phyloP scores from a whole-genome alignment of 2,797 vertebrate genomes.

The Pseudochromis fuscus region DNA sequence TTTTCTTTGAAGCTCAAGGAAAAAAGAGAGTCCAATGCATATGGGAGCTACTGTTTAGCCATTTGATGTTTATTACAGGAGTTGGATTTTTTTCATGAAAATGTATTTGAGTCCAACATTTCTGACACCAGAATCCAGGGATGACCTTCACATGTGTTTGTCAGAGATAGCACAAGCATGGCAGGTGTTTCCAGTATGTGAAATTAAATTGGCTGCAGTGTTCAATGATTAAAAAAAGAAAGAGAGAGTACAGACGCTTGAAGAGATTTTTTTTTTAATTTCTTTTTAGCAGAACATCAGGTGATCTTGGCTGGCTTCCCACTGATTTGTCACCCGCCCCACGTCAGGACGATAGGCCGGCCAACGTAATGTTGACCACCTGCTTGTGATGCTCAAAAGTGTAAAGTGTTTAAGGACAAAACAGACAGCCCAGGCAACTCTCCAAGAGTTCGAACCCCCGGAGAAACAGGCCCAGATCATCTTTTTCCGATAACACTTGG shows the following conservation, averaged over 20 bases:
- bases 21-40: conserved; percentile 51
- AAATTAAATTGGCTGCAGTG: conserved; percentile 69
- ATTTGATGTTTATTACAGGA: conserved; percentile 64
- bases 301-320: conserved; percentile 69
- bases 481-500: conserved; percentile 75
- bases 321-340: conserved; percentile 65
- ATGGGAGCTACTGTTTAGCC: conserved; percentile 58
- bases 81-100: conserved; percentile 73
- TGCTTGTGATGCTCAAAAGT: conserved; percentile 58
- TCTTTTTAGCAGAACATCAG: conserved; percentile 47
- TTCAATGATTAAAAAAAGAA: conserved; percentile 63
- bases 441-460: conserved; percentile 58
- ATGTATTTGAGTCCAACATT: conserved; percentile 56
- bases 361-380: conserved; percentile 70
- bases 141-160: conserved; percentile 64
- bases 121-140: conserved; percentile 37
- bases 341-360: conserved; percentile 22
- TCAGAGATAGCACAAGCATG: conserved; percentile 62
- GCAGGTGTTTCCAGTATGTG: conserved; percentile 56
- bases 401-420: conserved; percentile 53
- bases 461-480: conserved; percentile 65
- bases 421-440: conserved; percentile 48
- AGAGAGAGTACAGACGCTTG: conserved; percentile 10
- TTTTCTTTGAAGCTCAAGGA: conserved; percentile 67
- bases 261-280: too few relatives aligned